Percentiles rank a stretch among this genome's conserved stretches.
phyloP scores from a whole-genome alignment of 2,113 vertebrate species.

The Glareola pratincola region DNA sequence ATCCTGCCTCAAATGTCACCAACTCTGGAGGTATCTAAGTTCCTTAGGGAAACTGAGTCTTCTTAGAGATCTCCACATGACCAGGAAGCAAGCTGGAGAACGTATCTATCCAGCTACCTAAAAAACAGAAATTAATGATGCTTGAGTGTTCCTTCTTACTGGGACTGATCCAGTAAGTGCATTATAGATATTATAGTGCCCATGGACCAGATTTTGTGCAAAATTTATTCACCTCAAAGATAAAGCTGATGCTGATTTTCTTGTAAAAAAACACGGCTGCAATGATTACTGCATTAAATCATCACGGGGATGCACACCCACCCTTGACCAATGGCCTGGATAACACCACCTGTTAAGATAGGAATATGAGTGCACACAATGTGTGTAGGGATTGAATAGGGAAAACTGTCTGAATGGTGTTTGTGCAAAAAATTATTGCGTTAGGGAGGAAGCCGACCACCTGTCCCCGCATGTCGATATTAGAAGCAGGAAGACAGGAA shows the following conservation, averaged over 20 bases:
- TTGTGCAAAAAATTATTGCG: background rate
- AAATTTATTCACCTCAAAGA: background rate
- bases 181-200: background rate
- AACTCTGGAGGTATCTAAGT: background rate
- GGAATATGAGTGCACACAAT: background rate
- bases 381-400: background rate
- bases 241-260: background rate
- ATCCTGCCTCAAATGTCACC: background rate
- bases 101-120: background rate
- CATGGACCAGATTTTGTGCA: background rate
- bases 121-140: background rate
- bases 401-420: background rate
- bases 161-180: background rate
- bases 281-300: background rate
- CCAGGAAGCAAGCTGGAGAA: background rate
- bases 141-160: background rate
- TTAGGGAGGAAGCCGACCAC: background rate
- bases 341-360: background rate
- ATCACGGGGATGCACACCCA: background rate
- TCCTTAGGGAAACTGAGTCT: background rate
- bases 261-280: background rate
- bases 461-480: rapidly evolving
- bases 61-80: background rate
- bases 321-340: background rate
- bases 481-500: background rate